Base-by-base conservation (phyloP, 2,113 vertebrate genomes). In the Pseudolaguvia tuberculata region DNA sequence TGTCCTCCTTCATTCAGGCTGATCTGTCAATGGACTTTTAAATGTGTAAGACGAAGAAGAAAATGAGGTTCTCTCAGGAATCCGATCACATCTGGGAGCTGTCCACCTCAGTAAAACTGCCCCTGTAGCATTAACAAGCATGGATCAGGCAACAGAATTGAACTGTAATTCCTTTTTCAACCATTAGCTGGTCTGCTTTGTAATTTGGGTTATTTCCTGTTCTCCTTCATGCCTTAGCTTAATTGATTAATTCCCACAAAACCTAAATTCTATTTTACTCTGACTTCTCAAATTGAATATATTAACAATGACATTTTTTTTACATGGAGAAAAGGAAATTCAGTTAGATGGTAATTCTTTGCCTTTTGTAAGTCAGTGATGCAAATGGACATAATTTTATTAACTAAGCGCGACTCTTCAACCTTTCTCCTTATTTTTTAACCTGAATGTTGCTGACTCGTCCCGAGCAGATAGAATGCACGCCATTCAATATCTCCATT, bases 401-500 rank as follows among this genome's bases (percentile, higher is more conserved):
- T 85, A 88, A 89, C 89, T 86, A 77, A 76, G 79, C 78, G 76
- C 79, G 85, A 83, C 85, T 83, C 73, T 73, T 82, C 84, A 65
- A 80, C 84, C 82, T 76, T 74, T 29, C 67, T 47, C 56, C 66
- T 80, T 74, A 76, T 75, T 70, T 81, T 82, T 82, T 71, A 81
- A 67, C 31, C 63, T 82, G 82, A 82, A 83, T 18, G 31, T 78
- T 83, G 23, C 79, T 84, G 85, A 86, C 86, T 87, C 78, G 81
- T 80, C 83, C 81, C 50, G 51, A 47, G 84, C 84, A 87, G 79
- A 63, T 68, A 5, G 67, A 79, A 78, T 78, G 78, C 87, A 87
- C 87, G 88, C 83, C 84, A 88, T 89, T 91, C 88, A 85, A 88
- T 89, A 89, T 87, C 86, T 83, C 83, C 84, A 87, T 89, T 87